These are phyloP conservation scores for Coenonympha arcania DNA, from an alignment of 2,888 invertebrate species.

Conservation along the genomic window DNA sequence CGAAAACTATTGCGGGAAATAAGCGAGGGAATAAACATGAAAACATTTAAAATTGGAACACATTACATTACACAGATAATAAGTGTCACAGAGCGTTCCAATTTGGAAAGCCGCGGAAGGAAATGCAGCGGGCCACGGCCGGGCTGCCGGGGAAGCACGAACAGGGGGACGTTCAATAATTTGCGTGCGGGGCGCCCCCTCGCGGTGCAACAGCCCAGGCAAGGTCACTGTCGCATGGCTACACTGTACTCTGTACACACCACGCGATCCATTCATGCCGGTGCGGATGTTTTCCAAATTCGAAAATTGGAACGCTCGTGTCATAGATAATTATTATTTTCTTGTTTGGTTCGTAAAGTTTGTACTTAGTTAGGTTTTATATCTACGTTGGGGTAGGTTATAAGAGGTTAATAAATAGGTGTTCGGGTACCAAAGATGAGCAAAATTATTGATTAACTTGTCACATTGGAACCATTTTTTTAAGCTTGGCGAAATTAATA, in stretches of 20 bases:
- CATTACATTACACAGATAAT: background rate
- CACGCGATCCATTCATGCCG: constrained; percentile 58
- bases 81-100: constrained; percentile 15
- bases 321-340: constrained; percentile 1
- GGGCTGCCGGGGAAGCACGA: too few relatives aligned
- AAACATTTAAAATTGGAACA: constrained; percentile 1
- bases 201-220: constrained; percentile 47
- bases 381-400: too few relatives aligned
- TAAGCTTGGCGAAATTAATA: too few relatives aligned
- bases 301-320: constrained; percentile 12
- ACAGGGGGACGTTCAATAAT: constrained; percentile 60
- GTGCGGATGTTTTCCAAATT: constrained; percentile 23
- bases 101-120: constrained; percentile 24
- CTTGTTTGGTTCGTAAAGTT: background rate
- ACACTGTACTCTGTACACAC: background rate
- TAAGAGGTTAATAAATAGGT: too few relatives aligned
- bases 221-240: constrained; percentile 58
- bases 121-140: constrained; percentile 29
- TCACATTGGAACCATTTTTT: too few relatives aligned
- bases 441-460: too few relatives aligned
- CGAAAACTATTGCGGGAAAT: background rate
- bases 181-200: constrained; percentile 53
- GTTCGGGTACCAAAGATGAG: too few relatives aligned
- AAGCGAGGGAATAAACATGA: too few relatives aligned
- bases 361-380: too few relatives aligned